Evolutionary conservation across 2,888 invertebrate genomes (phyloP), one percentile per base, ranked within the genome.

Genomic region (Linnaemya tessellans): DNA sequence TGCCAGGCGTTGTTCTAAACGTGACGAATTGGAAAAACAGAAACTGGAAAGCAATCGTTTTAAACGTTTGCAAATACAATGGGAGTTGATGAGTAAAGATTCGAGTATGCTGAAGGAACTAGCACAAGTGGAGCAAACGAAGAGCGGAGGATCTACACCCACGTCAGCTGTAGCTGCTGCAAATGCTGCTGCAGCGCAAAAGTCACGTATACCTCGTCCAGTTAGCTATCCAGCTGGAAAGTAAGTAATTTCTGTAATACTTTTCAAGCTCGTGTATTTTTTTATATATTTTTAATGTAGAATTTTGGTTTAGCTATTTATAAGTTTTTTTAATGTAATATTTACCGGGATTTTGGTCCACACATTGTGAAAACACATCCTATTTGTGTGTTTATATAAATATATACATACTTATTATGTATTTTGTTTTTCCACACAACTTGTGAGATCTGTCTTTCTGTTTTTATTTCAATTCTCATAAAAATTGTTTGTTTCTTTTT

Each of bases 141-240:
- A 92, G 73, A 93, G 93, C 83, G 93, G 92, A 7, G 93, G 92
- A 1, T 92, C 92, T 8, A 93, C 93, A 68, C 93, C 93, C 56
- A 93, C 92, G 58, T 90, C 92, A n/a, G 89, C 90, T 58, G 87
- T 88, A 84, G 84, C 86, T 10, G 78, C 85, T 87, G 87, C 83
- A 46, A 87, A 84, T 87, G 81, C 85, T 25, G 88, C 88, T 13
- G 91, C 91, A 11, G 90, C 90, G 20, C 90, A 89, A 49, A 91
- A 90, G 85, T 93, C 93, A 25, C 90, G 92, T 85, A 93, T 93
- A 88, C 93, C 93, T 35, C 89, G 93, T 20, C 93, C 93, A 65
- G 93, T 93, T 60, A 93, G 93, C 88, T 93, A 93, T 88, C 93
- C 93, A 54, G 91, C 92, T 75, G 91, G 92, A 87, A 93, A 92